Percentiles rank a stretch among this genome's conserved stretches.
Evolutionary conservation across 2,888 invertebrate genomes (phyloP).

Genomic region (Drosophila paranaensis): DNA sequence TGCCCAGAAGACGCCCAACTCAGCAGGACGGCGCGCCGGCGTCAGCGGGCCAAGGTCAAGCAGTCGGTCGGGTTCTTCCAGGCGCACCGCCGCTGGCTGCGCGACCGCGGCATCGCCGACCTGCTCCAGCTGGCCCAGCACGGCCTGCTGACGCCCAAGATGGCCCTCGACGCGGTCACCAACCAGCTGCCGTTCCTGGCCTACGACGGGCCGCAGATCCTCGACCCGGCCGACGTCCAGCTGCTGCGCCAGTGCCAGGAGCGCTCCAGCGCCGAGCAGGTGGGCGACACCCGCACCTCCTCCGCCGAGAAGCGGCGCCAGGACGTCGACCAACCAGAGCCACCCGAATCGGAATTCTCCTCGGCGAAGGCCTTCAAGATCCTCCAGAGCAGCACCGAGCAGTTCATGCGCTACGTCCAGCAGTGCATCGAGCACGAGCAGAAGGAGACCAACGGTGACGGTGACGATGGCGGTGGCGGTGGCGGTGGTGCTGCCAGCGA

Average conservation of each 20-base stretch:
- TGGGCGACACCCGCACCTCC: conserved; percentile 26
- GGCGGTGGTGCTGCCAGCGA: neutral
- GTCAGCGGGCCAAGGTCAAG: conserved; percentile 85
- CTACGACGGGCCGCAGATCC: conserved; percentile 48
- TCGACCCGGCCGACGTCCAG: conserved; percentile 18
- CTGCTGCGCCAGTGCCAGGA: conserved; percentile 2
- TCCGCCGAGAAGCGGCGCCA: neutral
- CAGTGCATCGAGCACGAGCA: conserved; percentile 7
- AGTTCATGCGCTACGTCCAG: conserved; percentile 39
- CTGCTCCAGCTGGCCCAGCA: conserved; percentile 85
- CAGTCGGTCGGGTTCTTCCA: conserved; percentile 92
- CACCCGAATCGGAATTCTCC: neutral
- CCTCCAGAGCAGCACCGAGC: conserved; percentile 18
- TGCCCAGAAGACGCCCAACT: conserved; percentile 88
- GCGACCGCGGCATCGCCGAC: conserved; percentile 89
- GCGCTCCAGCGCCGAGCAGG: conserved; percentile 26
- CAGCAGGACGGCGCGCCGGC: conserved; percentile 96
- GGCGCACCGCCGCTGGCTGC: conserved; percentile 96
- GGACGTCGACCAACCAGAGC: neutral
- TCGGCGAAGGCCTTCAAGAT: conserved; percentile 25
- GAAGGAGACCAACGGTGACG: neutral
- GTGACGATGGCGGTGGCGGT: neutral
- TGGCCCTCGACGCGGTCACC: conserved; percentile 34
- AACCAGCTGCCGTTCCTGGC: conserved; percentile 44
- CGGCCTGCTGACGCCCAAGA: conserved; percentile 65